phyloP scores from a whole-genome alignment of 2,888 invertebrate species.

The Dasypogon diadema region DNA sequence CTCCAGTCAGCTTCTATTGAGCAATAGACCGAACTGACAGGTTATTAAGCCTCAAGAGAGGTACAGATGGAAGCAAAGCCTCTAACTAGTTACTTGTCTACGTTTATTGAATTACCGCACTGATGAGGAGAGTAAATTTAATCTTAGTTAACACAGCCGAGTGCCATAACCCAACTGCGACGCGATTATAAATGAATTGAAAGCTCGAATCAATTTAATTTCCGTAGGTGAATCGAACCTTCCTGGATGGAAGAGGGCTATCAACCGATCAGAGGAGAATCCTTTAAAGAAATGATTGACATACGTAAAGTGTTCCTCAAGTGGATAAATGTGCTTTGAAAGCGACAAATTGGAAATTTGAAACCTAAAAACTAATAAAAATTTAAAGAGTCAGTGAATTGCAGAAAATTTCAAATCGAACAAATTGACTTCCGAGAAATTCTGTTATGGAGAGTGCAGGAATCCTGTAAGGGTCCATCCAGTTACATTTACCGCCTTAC shows the following conservation, averaged over 20 bases:
- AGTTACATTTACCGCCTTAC: not conserved
- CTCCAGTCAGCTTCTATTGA: slow-evolving; percentile 51
- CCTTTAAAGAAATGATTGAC: slow-evolving; percentile 38
- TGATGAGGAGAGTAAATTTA: slow-evolving; percentile 46
- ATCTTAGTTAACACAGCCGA: slow-evolving; percentile 45
- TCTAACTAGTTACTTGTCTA: slow-evolving; percentile 54
- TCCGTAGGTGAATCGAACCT: slow-evolving; percentile 7
- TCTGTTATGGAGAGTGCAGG: not conserved
- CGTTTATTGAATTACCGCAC: slow-evolving; percentile 52
- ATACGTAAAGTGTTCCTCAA: slow-evolving; percentile 4
- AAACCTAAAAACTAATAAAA: slow-evolving; percentile 24
- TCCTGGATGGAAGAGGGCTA: not conserved
- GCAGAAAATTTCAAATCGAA: not conserved
- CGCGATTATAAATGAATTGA: slow-evolving; percentile 52
- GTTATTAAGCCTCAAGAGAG: slow-evolving; percentile 49
- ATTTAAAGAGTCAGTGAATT: slow-evolving; percentile 19
- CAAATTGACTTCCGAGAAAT: slow-evolving; percentile 21
- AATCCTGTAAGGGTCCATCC: too few relatives aligned
- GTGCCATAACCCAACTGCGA: slow-evolving; percentile 6
- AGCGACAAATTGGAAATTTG: slow-evolving; percentile 27
- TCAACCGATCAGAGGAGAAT: not conserved
- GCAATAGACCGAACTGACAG: slow-evolving; percentile 46
- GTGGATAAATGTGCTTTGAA: slow-evolving; percentile 28
- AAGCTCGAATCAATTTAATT: slow-evolving; percentile 51
- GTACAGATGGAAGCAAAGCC: not conserved